Conservation (phyloP, 2,113 vertebrate genomes). For the Prietella phreatophila region DNA sequence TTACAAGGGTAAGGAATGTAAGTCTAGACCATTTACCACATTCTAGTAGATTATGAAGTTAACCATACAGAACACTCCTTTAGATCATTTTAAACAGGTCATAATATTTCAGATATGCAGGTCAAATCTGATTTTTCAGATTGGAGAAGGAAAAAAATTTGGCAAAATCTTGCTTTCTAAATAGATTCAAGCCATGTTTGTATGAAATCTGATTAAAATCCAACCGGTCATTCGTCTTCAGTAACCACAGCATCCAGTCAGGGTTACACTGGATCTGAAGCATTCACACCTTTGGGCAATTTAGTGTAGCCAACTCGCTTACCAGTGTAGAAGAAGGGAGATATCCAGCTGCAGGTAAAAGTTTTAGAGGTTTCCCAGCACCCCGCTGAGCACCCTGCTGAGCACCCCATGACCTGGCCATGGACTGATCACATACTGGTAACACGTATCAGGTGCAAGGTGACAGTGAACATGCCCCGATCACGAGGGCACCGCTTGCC, state of each 20-base stretch:
- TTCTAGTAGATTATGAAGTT: not conserved
- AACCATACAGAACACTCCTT: not conserved
- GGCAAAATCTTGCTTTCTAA: not conserved
- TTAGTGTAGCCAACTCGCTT: not conserved
- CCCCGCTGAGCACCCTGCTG: no score
- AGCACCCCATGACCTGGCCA: no score
- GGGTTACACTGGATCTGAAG: not conserved
- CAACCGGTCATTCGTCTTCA: not conserved
- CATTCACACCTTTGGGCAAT: not conserved
- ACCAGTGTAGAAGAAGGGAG: not conserved
- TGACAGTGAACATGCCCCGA: no score
- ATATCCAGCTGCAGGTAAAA: no score
- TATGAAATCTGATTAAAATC: not conserved
- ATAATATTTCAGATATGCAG: no score
- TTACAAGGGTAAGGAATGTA: not conserved
- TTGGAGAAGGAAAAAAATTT: not conserved
- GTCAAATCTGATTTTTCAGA: not conserved
- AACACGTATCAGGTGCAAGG: no score
- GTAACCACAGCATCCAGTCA: not conserved
- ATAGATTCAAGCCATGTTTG: not conserved
- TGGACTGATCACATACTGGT: no score
- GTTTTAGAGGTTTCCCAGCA: no score
- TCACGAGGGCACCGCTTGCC: no score
- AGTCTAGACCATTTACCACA: not conserved
- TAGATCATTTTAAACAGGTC: no score